Evolutionary conservation across 1,140 invertebrate genomes (phyloP), one percentile per base, ranked within the genome.

Genomic region (Drosophila orosa): DNA sequence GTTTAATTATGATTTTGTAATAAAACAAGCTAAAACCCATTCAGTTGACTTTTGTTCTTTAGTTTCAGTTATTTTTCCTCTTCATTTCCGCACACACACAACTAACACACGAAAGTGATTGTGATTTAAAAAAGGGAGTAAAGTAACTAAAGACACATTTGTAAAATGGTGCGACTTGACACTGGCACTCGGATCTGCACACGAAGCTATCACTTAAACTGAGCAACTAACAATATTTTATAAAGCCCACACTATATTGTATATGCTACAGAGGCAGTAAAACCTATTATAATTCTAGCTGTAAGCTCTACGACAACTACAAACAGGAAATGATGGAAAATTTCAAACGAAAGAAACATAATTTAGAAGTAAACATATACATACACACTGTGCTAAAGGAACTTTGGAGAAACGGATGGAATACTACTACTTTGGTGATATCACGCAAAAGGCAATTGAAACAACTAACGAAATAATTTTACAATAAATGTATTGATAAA

Each of bases 401-500:
- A 67, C 59, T 83, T 83, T 76, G 77, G 44, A 65, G 74, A 69
- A 68, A 47, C 42, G 69, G 69, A 63, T 50, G 69, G 42, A 87
- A 72, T 85, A 65, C 45, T 68, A 68, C 22, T 84, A 84, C 62
- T 87, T 89, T 87, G 83, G 83, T 87, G 83, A 87, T 87, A 86
- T 87, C 75, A 83, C 86, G 83, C 83, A 83, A 87, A 87, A 83
- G 84, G 83, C 83, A 87, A 87, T 87, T 87, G 83, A 89, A 89
- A 77, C 50, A 75, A 77, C 62, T 77, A 77, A 89, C 79, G 84
- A 87, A 87, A 79, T 83, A 78, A 79, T 61, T 68, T 50, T 83
- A 87, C 69, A 77, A 87, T 87, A 73, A 79, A 71, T 61, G 55
- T 19, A 74, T 74, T 86, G 67, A 66, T 69, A 58, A 39, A 61